Evolutionary conservation across 1,140 invertebrate species (phyloP).

Genomic region (Palaemon carinicauda): DNA sequence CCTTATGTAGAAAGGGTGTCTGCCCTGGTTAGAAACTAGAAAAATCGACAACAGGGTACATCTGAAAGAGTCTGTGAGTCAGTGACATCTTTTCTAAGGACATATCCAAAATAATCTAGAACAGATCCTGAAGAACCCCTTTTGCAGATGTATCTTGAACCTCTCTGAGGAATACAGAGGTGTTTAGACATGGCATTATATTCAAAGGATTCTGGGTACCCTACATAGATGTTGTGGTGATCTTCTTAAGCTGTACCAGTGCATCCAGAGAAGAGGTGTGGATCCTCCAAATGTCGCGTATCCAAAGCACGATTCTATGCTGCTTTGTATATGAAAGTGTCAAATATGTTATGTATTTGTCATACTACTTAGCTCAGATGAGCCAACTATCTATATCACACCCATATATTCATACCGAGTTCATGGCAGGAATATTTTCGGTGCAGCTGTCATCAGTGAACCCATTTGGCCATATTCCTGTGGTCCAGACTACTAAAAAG

Average conservation of each 20-base stretch:
- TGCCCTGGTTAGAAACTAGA: background rate
- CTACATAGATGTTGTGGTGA: background rate
- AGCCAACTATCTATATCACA: background rate
- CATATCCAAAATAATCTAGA: background rate
- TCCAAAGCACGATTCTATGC: background rate
- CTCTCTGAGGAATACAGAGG: background rate
- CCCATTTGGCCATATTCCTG: conserved; percentile 30
- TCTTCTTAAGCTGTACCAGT: background rate
- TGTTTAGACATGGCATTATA: background rate
- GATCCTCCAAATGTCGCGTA: background rate
- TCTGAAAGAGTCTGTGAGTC: background rate
- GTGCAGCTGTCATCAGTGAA: conserved; percentile 5
- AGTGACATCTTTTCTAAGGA: background rate
- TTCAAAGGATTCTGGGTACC: background rate
- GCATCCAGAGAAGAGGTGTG: conserved; percentile 15
- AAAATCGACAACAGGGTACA: background rate
- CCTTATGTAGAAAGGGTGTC: background rate
- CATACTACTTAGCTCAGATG: conserved; percentile 29
- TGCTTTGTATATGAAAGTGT: conserved; percentile 11
- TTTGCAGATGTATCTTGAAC: background rate
- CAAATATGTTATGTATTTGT: conserved; percentile 2
- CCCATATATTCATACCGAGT: background rate
- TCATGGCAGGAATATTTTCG: conserved; percentile 12
- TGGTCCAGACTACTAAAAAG: conserved; percentile 27
- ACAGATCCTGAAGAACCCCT: background rate